Evolutionary conservation across 1,140 invertebrate genomes (phyloP).

Genomic region (Periplaneta americana): DNA sequence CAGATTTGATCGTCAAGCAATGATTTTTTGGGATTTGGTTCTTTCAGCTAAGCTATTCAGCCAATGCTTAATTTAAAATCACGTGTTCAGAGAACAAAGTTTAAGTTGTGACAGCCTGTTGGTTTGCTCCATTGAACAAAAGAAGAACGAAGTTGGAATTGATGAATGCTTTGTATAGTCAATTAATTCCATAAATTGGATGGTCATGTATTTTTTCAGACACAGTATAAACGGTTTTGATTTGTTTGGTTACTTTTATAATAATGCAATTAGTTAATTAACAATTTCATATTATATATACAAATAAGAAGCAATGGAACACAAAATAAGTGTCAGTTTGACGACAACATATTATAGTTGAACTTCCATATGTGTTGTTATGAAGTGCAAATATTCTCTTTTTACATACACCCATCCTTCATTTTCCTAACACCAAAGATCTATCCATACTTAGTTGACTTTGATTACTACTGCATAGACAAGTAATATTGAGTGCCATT

Average conservation of each 20-base stretch:
- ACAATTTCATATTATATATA: not conserved
- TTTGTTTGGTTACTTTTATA: not conserved
- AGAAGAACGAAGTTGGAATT: not conserved
- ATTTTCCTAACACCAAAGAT: not conserved
- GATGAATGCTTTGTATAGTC: not conserved
- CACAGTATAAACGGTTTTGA: not conserved
- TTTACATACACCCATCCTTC: not conserved
- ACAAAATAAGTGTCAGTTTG: too few species aligned
- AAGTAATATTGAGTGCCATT: not conserved
- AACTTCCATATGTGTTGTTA: not conserved
- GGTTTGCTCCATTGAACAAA: not conserved
- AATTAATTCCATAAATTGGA: not conserved
- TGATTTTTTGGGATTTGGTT: not conserved
- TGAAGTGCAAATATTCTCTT: not conserved
- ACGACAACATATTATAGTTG: not conserved
- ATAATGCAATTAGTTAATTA: not conserved
- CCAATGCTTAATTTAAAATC: too few species aligned
- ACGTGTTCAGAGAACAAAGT: too few species aligned
- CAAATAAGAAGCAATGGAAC: not conserved
- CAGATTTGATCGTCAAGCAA: not conserved
- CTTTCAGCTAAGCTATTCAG: not conserved
- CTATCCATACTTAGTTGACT: not conserved
- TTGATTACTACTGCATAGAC: not conserved
- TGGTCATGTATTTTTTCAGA: not conserved
- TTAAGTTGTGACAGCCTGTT: not conserved